A percentile compares a stretch with the other conserved stretches of the same genome.
These are phyloP conservation scores for Puffinus mauretanicus DNA, from an alignment of 2,113 vertebrate genomes.

Conservation along the genomic window DNA sequence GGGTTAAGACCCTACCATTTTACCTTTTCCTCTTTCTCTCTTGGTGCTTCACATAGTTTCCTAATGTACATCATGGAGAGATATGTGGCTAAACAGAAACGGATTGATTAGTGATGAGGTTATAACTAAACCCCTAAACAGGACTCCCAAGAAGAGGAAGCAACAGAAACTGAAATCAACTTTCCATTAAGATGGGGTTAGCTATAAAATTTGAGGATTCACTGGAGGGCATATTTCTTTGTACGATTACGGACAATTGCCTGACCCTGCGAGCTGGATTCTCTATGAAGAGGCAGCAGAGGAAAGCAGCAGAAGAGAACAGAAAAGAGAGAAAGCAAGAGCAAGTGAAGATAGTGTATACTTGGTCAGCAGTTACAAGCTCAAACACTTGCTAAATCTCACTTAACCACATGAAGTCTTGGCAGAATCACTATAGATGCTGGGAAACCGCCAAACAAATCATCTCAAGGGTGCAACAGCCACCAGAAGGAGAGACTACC, in stretches of 20 bases:
- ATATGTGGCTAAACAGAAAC: slow-evolving; percentile 65
- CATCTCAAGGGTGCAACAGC: neutral
- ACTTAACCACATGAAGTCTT: neutral
- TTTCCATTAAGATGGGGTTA: neutral
- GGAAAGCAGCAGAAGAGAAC: neutral
- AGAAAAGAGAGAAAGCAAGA: neutral
- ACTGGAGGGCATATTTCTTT: neutral
- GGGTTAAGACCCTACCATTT: slow-evolving; percentile 14
- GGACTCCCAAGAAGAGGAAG: slow-evolving; percentile 12
- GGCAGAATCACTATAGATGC: neutral
- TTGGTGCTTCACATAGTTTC: slow-evolving; percentile 58
- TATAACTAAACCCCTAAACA: slow-evolving; percentile 20
- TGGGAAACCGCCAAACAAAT: neutral
- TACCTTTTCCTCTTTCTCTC: slow-evolving; percentile 63
- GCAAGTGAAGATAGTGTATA: neutral
- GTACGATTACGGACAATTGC: neutral
- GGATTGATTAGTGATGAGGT: slow-evolving; percentile 53
- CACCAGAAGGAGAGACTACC: neutral
- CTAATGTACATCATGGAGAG: slow-evolving; percentile 63
- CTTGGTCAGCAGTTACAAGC: neutral
- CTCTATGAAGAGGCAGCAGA: neutral
- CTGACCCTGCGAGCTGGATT: neutral
- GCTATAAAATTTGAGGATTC: neutral
- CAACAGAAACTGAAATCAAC: neutral
- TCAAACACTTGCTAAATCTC: neutral